Base-by-base conservation (phyloP, 2,888 invertebrate species). In the Dynastes hyllus region DNA sequence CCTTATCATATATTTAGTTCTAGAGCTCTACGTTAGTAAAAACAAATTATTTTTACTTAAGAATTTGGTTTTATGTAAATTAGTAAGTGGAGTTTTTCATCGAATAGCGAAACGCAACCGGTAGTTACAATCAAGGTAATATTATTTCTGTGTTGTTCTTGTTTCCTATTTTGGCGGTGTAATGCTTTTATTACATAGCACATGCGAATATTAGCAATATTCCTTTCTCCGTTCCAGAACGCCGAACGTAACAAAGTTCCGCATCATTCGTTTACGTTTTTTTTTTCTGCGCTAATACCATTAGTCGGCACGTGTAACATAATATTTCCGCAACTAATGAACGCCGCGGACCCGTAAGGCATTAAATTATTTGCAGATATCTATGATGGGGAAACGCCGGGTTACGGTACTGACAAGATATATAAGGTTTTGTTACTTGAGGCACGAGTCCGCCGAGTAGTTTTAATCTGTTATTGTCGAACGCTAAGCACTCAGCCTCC, bases 381-480 rank as follows among this genome's bases (percentile, higher is more conserved):
- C 61, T 75, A 61, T 53, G 61, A 75, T 75, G 50, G 55, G 40
- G 69, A 69, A 69, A 69, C 51, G 61, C 73, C 45, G 2, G 55
- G 40, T 75, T 75, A 75, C 58, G 73, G 73, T 45, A 61, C 58
- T 61, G 73, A 63, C 40, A 32, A 69, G 45, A 69, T 69, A 51
- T 51, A 51, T 51, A 75, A 61, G 73, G 58, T 75, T 58, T 50
- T 75, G 61, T 75, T 75, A 61, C 45, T 75, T 45, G 45, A 75
- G 73, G 78, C 78, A 78, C 78, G 78, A 78, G 78, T 78, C 71
- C 45, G 55, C 22, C 51, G 67, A 65, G 51, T 40, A 53, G 71
- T 53, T 71, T 63, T 71, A 78, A 71, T 78, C 71, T 78, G 69
- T 61, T 78, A 40, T 55, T 71, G 73, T 75, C 61, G 16, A 40